Evolutionary conservation across 2,113 vertebrate species (phyloP).

Genomic region (Protomyctophum bolini): DNA sequence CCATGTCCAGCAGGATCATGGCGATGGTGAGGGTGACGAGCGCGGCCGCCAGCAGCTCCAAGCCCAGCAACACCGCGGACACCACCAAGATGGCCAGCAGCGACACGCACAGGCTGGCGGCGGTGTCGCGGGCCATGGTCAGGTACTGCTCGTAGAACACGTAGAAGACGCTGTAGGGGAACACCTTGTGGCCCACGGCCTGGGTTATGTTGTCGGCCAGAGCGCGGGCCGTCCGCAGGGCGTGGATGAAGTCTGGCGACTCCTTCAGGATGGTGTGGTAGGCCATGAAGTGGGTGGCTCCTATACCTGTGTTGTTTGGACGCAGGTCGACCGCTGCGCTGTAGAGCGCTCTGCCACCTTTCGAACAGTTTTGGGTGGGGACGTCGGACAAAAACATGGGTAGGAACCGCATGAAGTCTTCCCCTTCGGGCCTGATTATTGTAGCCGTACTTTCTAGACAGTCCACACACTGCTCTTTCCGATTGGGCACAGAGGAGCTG

Average conservation of each 20-base stretch:
- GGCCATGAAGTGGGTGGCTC: constrained; percentile 95
- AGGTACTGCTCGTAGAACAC: constrained; percentile 98
- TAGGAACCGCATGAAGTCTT: constrained; percentile 92
- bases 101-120: constrained; percentile 87
- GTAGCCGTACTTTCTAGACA: constrained; percentile 88
- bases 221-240: constrained; percentile 85
- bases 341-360: constrained; percentile 97
- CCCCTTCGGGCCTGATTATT: constrained; percentile 86
- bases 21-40: constrained; percentile 89
- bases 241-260: constrained; percentile 88
- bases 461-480: constrained; percentile 75
- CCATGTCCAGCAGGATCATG: constrained; percentile 98
- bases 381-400: constrained; percentile 97
- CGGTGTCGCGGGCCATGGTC: constrained; percentile 87
- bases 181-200: constrained; percentile 81
- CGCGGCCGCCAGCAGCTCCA: constrained; percentile 89
- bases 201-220: constrained; percentile 88
- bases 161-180: constrained; percentile 96
- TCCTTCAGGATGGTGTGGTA: constrained; percentile 92
- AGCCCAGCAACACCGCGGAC: constrained; percentile 89
- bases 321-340: too few relatives aligned
- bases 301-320: constrained; percentile 76
- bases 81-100: constrained; percentile 92
- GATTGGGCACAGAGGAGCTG: constrained; percentile 85
- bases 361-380: constrained; percentile 92